These are phyloP conservation scores for Micromussa lordhowensis DNA, from an alignment of 92 coral and sea anemone species.

Conservation along the genomic window DNA sequence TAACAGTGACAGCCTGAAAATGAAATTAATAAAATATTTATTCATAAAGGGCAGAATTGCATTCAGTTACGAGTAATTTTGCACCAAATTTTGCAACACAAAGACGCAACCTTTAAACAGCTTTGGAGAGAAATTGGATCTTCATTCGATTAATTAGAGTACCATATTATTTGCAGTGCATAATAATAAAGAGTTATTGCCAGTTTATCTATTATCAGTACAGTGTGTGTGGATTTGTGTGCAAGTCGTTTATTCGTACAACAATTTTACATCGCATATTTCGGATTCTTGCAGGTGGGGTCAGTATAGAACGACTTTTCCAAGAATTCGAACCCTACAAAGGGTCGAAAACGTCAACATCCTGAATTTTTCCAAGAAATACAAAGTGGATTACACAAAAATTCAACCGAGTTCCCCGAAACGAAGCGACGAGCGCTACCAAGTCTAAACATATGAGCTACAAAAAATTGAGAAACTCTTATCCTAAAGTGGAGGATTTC, in stretches of 20 bases:
- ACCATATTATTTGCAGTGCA: not conserved
- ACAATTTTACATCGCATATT: too few species aligned
- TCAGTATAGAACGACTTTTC: not conserved
- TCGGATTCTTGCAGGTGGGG: not conserved
- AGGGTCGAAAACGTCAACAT: not conserved
- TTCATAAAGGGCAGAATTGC: too few species aligned
- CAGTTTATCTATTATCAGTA: not conserved
- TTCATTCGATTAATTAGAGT: not conserved
- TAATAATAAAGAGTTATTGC: not conserved
- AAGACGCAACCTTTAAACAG: too few species aligned
- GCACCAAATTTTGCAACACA: too few species aligned
- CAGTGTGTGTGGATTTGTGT: not conserved
- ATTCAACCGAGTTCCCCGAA: not conserved
- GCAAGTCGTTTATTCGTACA: too few species aligned
- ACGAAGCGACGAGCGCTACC: not conserved
- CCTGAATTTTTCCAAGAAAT: conserved; percentile 3
- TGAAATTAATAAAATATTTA: too few species aligned
- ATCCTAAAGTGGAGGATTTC: not conserved
- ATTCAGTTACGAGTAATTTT: too few species aligned
- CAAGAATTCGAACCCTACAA: not conserved
- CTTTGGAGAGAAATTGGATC: not conserved
- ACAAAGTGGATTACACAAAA: not conserved
- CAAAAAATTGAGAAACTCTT: not conserved
- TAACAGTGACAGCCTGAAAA: too few species aligned
- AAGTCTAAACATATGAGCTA: not conserved